A percentile compares a stretch with the other conserved stretches of the same genome.
These are phyloP conservation scores for Protobothrops flavoviridis DNA, from an alignment of 2,113 vertebrate species.

Conservation along the genomic window DNA sequence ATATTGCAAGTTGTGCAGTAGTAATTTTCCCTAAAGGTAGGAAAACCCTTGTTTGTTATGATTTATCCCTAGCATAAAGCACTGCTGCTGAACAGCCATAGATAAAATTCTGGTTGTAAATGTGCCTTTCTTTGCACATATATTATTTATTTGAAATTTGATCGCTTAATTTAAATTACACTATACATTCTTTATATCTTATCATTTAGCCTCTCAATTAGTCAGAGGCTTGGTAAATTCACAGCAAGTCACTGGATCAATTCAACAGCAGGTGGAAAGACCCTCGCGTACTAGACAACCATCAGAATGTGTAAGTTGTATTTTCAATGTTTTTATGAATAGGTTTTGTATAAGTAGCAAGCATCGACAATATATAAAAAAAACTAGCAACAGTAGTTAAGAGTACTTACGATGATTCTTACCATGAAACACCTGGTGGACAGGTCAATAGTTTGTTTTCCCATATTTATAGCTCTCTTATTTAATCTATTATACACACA, in stretches of 20 bases:
- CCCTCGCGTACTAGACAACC: slow-evolving; percentile 81
- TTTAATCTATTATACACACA: slow-evolving; percentile 4
- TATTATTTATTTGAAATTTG: background rate
- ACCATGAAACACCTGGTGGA: background rate
- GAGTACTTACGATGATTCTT: background rate
- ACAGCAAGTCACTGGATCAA: slow-evolving; percentile 83
- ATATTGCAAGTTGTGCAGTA: background rate
- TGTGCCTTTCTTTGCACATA: background rate
- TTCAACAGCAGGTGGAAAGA: slow-evolving; percentile 75
- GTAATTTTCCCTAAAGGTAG: background rate
- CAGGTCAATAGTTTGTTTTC: background rate
- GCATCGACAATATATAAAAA: accelerated
- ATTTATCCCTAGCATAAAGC: background rate
- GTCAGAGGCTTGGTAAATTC: slow-evolving; percentile 82
- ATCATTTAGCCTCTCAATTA: slow-evolving; percentile 81
- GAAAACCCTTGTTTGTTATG: background rate
- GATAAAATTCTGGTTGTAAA: background rate
- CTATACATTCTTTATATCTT: slow-evolving; percentile 40
- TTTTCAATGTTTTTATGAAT: slow-evolving; percentile 6
- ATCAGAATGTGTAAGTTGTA: slow-evolving; percentile 92
- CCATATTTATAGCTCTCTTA: background rate
- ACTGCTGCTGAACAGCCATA: background rate
- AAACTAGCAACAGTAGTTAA: background rate
- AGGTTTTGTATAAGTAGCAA: slow-evolving; percentile 19
- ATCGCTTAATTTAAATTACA: background rate